These are phyloP conservation scores for Ctenosaura bakeri DNA, from an alignment of 2,797 vertebrate genomes.

Conservation along the genomic window DNA sequence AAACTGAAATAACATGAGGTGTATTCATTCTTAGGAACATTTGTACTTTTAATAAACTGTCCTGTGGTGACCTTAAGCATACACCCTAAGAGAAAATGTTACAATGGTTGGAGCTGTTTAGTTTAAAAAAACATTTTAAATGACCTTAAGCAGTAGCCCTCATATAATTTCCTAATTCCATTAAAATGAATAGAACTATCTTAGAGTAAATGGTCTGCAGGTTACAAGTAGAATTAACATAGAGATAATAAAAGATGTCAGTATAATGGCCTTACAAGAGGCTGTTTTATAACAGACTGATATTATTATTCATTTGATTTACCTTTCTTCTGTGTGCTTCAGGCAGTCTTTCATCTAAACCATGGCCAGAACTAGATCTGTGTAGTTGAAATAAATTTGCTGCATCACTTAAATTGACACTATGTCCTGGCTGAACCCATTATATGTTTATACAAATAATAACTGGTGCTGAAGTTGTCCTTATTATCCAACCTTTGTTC, in stretches of 20 bases:
- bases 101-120: too few relatives aligned
- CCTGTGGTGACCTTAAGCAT: too few relatives aligned
- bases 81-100: too few relatives aligned
- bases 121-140: not conserved
- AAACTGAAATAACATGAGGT: not conserved
- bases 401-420: not conserved
- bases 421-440: not conserved
- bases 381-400: not conserved
- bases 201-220: not conserved
- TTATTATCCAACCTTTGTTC: constrained; percentile 3
- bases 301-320: not conserved
- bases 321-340: not conserved
- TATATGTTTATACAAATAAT: not conserved
- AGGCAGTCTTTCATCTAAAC: not conserved
- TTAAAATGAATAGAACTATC: constrained; percentile 3
- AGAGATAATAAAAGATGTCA: not conserved
- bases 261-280: too few relatives aligned
- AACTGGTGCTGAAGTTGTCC: not conserved
- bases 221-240: not conserved
- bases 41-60: not conserved
- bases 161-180: not conserved
- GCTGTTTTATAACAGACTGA: not conserved
- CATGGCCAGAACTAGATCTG: not conserved
- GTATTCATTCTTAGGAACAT: not conserved
- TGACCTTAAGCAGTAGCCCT: not conserved